These are phyloP conservation scores for Girardinichthys multiradiatus DNA, from an alignment of 2,113 vertebrate genomes.

Conservation along the genomic window DNA sequence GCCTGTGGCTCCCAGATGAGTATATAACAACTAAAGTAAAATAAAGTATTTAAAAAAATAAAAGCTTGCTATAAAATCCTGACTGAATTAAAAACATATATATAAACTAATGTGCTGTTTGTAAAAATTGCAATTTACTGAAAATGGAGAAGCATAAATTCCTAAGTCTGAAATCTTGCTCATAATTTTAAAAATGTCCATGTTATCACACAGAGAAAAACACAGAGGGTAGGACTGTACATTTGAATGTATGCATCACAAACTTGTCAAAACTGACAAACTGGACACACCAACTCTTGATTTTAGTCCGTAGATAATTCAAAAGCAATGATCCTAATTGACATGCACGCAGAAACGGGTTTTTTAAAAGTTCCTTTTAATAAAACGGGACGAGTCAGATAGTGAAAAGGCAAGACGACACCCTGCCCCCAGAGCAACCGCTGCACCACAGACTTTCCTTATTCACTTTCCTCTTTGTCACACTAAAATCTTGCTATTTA, in stretches of 20 bases:
- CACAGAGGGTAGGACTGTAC: background rate
- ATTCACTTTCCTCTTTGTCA: slow-evolving; percentile 71
- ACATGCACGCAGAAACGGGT: slow-evolving; percentile 41
- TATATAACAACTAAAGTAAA: slow-evolving; percentile 28
- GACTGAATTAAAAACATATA: background rate
- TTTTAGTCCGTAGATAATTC: slow-evolving; percentile 23
- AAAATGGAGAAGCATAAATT: too few species aligned
- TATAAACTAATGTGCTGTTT: background rate
- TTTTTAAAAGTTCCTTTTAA: slow-evolving; percentile 50
- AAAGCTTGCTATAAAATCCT: background rate
- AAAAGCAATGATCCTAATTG: slow-evolving; percentile 33
- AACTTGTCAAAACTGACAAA: slow-evolving; percentile 52
- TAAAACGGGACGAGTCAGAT: slow-evolving; percentile 38
- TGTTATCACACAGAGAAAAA: background rate
- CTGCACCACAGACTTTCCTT: slow-evolving; percentile 69
- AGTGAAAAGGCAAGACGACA: slow-evolving; percentile 49
- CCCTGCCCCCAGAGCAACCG: slow-evolving; percentile 61
- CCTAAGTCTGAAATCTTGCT: too few species aligned
- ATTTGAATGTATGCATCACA: slow-evolving; percentile 15
- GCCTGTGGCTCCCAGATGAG: slow-evolving; percentile 60
- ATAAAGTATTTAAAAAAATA: background rate
- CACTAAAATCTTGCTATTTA: slow-evolving; percentile 81
- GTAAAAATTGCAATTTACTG: background rate
- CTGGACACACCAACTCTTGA: slow-evolving; percentile 25
- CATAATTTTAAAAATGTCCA: too few species aligned